phyloP scores from a whole-genome alignment of 2,113 vertebrate species.

The Apistogramma diplotaenia region DNA sequence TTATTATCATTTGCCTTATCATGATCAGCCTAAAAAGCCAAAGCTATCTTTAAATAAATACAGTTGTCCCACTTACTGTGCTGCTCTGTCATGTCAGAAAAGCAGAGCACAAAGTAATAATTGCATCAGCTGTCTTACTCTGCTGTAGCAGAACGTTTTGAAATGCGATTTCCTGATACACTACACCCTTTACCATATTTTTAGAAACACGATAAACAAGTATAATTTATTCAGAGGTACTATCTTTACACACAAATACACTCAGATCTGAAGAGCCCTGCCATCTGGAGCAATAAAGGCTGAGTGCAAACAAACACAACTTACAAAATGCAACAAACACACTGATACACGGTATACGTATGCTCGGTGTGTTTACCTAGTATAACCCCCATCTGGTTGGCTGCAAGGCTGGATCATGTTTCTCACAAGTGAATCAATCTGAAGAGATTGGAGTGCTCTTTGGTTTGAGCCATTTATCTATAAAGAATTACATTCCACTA shows the following conservation, averaged over 20 bases:
- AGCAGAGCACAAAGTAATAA: neutral
- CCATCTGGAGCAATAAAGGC: constrained; percentile 15
- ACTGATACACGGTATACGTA: constrained; percentile 1
- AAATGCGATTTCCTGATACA: neutral
- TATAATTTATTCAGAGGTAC: constrained; percentile 1
- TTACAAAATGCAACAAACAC: neutral
- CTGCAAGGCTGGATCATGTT: constrained; percentile 45
- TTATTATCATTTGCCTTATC: neutral
- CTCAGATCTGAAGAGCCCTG: neutral
- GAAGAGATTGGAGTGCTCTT: constrained; percentile 1
- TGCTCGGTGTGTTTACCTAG: constrained; percentile 34
- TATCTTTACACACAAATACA: constrained; percentile 5
- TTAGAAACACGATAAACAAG: constrained; percentile 1
- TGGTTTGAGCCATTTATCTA: constrained; percentile 24
- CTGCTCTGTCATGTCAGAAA: neutral
- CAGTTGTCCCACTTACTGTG: neutral
- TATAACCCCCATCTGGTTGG: constrained; percentile 57
- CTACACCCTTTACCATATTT: neutral
- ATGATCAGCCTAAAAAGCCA: neutral
- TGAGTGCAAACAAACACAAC: neutral
- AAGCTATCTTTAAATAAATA: neutral
- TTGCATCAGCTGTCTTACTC: neutral
- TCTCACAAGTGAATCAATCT: constrained; percentile 45
- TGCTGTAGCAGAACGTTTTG: neutral
- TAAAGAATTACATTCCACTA: constrained; percentile 20